A percentile compares a stretch with the other conserved stretches of the same genome.
phyloP scores from a whole-genome alignment of 2,888 invertebrate genomes.

The Mantis religiosa region DNA sequence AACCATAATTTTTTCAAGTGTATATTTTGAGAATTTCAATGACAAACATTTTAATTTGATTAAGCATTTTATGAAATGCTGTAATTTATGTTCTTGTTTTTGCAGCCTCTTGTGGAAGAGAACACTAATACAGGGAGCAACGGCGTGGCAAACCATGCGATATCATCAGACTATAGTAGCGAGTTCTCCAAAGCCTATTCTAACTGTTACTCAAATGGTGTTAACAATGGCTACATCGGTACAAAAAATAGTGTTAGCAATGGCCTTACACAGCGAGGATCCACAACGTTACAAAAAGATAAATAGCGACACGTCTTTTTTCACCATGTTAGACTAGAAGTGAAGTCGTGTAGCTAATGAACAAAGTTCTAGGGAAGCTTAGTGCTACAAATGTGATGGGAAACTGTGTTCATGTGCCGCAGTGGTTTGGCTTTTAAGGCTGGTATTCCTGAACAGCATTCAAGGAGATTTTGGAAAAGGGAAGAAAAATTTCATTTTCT shows the following conservation, averaged over 20 bases:
- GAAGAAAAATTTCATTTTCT: not conserved
- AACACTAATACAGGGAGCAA: slow-evolving; percentile 22
- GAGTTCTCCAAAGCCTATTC: slow-evolving; percentile 55
- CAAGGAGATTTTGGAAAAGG: not conserved
- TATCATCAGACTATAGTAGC: slow-evolving; percentile 41
- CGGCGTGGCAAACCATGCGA: slow-evolving; percentile 26
- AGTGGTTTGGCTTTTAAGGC: not conserved
- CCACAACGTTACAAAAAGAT: not conserved
- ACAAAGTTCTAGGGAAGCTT: not conserved
- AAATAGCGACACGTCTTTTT: slow-evolving; percentile 14
- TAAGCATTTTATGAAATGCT: too few relatives aligned
- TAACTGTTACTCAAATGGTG: slow-evolving; percentile 59
- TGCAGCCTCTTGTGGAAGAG: slow-evolving; percentile 62
- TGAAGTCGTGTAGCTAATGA: not conserved
- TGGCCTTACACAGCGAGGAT: not conserved
- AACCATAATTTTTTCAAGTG: too few relatives aligned
- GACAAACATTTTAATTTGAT: too few relatives aligned
- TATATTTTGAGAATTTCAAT: too few relatives aligned
- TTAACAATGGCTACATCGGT: slow-evolving; percentile 58
- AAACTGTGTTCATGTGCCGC: not conserved
- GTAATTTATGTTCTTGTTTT: slow-evolving; percentile 28
- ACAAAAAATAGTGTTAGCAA: slow-evolving; percentile 21
- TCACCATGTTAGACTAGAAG: not conserved
- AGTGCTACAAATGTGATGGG: not conserved
- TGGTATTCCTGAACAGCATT: not conserved